Evolutionary conservation across 2,888 invertebrate genomes (phyloP).

Genomic region (Tenthredo mesomela): DNA sequence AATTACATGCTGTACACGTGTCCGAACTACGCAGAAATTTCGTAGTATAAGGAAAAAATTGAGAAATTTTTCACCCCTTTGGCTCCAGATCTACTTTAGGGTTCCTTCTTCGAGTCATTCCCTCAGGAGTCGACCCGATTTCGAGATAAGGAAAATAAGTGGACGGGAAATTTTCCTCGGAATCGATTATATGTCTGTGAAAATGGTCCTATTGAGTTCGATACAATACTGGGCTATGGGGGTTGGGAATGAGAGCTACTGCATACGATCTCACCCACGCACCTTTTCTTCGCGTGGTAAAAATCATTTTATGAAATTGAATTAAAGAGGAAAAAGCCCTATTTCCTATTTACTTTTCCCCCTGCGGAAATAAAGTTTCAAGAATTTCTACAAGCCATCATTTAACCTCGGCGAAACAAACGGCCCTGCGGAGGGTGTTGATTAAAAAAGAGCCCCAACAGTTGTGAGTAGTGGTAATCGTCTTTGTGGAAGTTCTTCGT

Average conservation of each 20-base stretch:
- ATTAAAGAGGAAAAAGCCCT: conserved; percentile 43
- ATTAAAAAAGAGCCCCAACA: conserved; percentile 28
- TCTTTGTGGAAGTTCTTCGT: not conserved
- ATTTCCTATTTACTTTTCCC: conserved; percentile 39
- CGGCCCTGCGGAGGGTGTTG: conserved; percentile 17
- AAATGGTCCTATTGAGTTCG: not conserved
- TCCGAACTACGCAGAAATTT: not conserved
- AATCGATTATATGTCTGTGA: not conserved
- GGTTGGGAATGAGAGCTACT: not conserved
- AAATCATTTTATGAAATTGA: conserved; percentile 41
- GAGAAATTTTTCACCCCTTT: not conserved
- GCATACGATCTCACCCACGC: not conserved
- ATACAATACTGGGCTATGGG: not conserved
- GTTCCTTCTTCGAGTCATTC: not conserved
- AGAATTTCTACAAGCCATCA: conserved; percentile 38
- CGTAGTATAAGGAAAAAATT: not conserved
- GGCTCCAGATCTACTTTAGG: not conserved
- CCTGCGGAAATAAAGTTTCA: conserved; percentile 44
- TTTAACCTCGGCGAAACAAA: conserved; percentile 23
- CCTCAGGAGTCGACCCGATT: not conserved
- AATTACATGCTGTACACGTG: conserved; percentile 39
- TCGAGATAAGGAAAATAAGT: not conserved
- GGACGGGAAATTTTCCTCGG: not conserved
- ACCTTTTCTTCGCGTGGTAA: not conserved
- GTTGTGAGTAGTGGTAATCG: conserved; percentile 21